These are phyloP conservation scores for Hypanus sabinus DNA, from an alignment of 2,113 vertebrate species.

Conservation along the genomic window DNA sequence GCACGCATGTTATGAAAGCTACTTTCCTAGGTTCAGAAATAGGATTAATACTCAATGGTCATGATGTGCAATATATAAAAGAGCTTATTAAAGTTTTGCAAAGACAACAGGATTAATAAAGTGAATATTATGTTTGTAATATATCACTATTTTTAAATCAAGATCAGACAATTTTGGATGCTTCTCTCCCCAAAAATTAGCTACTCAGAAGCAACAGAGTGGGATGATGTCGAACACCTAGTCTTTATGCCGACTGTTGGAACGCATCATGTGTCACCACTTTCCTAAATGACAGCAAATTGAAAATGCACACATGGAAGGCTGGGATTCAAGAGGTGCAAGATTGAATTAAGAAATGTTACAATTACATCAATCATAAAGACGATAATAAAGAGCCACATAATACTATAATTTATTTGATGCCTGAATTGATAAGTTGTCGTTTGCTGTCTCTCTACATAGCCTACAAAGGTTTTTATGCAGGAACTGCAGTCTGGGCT, in stretches of 20 bases:
- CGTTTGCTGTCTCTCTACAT: neutral
- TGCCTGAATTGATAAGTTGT: neutral
- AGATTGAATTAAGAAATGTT: neutral
- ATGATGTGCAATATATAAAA: no score
- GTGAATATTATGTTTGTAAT: neutral
- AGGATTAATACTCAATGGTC: neutral
- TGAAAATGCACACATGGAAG: neutral
- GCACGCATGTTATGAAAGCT: neutral
- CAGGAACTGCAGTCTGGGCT: neutral
- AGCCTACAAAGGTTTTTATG: neutral
- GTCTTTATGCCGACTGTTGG: neutral
- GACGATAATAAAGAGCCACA: neutral
- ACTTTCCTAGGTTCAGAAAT: neutral
- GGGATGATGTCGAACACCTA: neutral
- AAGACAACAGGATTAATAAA: neutral
- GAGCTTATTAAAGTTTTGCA: no score
- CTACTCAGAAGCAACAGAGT: neutral
- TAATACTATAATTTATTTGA: neutral
- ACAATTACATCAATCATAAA: neutral
- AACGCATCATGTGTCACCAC: neutral
- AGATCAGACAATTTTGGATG: neutral
- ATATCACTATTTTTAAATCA: neutral
- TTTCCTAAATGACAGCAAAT: no score
- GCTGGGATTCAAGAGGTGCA: neutral
- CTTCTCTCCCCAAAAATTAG: neutral